phyloP scores from a whole-genome alignment of 1,140 invertebrate genomes.

The Drosophila aff. region DNA sequence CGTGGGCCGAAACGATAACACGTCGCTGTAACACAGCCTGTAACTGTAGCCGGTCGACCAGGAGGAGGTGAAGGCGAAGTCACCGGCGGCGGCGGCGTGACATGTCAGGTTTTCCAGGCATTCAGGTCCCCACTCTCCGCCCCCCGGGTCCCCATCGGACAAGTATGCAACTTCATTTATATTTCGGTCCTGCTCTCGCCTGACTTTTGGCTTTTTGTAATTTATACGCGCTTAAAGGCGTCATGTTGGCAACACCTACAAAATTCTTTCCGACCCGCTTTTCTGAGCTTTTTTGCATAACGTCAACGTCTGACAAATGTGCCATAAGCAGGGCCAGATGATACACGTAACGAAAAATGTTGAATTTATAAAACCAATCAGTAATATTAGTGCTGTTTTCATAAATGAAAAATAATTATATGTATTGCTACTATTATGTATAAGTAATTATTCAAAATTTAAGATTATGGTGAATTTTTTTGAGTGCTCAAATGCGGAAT shows the following conservation, averaged over 20 bases:
- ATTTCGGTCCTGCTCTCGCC: slow-evolving; percentile 47
- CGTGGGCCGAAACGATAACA: slow-evolving; percentile 68
- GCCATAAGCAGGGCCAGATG: slow-evolving; percentile 70
- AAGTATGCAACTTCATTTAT: slow-evolving; percentile 79
- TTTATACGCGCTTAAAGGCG: slow-evolving; percentile 81
- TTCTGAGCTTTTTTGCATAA: slow-evolving; percentile 70
- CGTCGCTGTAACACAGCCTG: slow-evolving; percentile 26
- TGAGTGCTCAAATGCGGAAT: neutral
- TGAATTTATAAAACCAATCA: neutral
- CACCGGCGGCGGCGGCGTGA: slow-evolving; percentile 52
- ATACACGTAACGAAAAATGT: neutral
- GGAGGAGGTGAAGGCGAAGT: slow-evolving; percentile 35
- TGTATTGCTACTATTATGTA: neutral
- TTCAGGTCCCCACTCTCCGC: neutral
- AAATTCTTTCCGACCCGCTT: slow-evolving; percentile 60
- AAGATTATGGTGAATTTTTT: neutral
- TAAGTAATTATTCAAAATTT: too few species aligned
- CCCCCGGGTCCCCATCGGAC: neutral
- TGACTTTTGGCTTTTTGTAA: slow-evolving; percentile 80
- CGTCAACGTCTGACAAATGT: slow-evolving; percentile 80
- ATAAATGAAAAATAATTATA: neutral
- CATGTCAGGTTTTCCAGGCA: slow-evolving; percentile 65
- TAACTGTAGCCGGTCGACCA: slow-evolving; percentile 38
- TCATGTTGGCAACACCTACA: slow-evolving; percentile 82
- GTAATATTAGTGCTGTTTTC: neutral